Evolutionary conservation across 2,888 invertebrate genomes (phyloP), one percentile per base, ranked within the genome.

Genomic region (Drosophila heteroneura): DNA sequence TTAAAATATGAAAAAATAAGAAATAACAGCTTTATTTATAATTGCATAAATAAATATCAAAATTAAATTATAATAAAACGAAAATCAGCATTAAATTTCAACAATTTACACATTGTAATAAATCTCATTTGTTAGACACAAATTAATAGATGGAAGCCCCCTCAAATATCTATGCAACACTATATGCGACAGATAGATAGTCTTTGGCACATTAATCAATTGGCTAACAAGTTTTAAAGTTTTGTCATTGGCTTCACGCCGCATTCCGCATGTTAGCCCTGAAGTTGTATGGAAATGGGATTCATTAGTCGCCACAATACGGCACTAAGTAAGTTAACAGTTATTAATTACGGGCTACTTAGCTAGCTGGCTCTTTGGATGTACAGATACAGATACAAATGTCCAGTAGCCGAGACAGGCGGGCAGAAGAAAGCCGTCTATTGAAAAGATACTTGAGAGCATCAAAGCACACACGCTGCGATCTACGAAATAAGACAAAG

Each of bases 271-370:
- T 14, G 5, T 37, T 22, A 33, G 54, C 32, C 44, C 41, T n/a
- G 26, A 41, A 49, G 71, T 35, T 62, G 26, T 51, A 76, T 68
- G 57, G 64, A 59, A 83, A 85, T 85, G 89, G 66, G 81, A 81
- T 85, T 84, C 86, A 85, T 85, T 89, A 85, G 89, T 26, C 32
- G 71, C 60, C 61, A 82, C 84, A 86, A 84, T 78, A 52, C 49
- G 54, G 32, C 66, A 41, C 76, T 86, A 82, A 84, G 76, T 88
- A 72, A 85, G 82, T 88, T 86, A 86, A 76, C 82, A 82, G 82
- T 76, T 83, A 86, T 88, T 86, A 83, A 86, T 83, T 83, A 74
- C 60, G 75, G 37, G 52, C 70, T 67, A 67, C 60, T 65, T 63
- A 69, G 58, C 53, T 61, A 47, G 30, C 47, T 62, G 62, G 60